Evolutionary conservation across 1,140 invertebrate species (phyloP), one percentile per base, ranked within the genome.

Genomic region (Euschistus heros): DNA sequence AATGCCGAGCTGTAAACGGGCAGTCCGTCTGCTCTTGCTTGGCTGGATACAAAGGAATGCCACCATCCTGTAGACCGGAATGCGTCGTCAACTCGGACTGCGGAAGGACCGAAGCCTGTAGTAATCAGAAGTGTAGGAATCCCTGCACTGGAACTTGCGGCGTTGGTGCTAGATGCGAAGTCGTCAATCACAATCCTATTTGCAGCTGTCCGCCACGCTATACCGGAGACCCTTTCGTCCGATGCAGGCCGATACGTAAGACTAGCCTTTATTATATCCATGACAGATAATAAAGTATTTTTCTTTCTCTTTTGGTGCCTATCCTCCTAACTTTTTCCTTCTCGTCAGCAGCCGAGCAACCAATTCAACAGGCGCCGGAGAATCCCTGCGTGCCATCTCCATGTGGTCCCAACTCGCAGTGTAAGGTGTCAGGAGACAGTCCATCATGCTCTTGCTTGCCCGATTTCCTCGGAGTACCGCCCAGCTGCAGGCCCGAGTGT

Each of bases 11-110:
- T 65, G 75, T 80, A 52, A 80, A 82, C 60, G 80, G 80, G 63
- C 76, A 80, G 62, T 81, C 85, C 0, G 82, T 84, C 0, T 90
- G 87, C 70, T 81, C 82, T 24, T 90, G 87, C 70, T 75, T 82
- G 68, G 79, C 61, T 15, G 82, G 77, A 44, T 88, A 85, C 69
- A 76, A 83, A n/a, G 87, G 87, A 61, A 81, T 76, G 66, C 84
- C 86, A 66, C 86, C 86, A 27, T 85, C 84, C 70, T 88, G 86
- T 69, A 78, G 82, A 70, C 85, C 86, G 33, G 87, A 89, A 74
- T 89, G 87, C 76, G 78, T 80, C 5, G 81, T 86, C 18, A 86
- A 87, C 73, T 78, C 85, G 0, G 86, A 88, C 70, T 89, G 87
- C 74, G 73, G 80, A 27, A 81, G 80, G 66, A 80, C 80, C 66